These are phyloP conservation scores for Serripes groenlandicus DNA, from an alignment of 2,888 invertebrate species.

Conservation along the genomic window DNA sequence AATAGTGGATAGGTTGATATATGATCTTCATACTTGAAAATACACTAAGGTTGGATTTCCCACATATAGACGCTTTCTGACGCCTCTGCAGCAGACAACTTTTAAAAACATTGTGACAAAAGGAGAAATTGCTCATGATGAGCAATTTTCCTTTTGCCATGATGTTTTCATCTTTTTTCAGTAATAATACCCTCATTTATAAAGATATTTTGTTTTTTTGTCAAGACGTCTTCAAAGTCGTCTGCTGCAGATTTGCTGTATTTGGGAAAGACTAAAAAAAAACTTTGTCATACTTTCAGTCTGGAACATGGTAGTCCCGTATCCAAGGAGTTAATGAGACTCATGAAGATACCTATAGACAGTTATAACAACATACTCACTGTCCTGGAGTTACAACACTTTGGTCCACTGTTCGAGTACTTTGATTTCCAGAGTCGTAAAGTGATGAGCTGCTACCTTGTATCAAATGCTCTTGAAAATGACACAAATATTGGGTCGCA, in stretches of 20 bases:
- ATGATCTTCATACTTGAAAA: too few relatives aligned
- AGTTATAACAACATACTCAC: slow-evolving; percentile 97
- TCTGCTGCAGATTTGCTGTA: background rate
- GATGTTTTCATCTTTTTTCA: background rate
- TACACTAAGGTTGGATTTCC: too few relatives aligned
- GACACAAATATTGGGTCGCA: slow-evolving; percentile 95
- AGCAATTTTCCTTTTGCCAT: background rate
- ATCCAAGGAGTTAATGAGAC: slow-evolving; percentile 96
- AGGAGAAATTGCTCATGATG: background rate
- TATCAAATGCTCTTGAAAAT: slow-evolving; percentile 95
- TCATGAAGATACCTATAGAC: slow-evolving; percentile 97
- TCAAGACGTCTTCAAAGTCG: background rate
- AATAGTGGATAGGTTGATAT: too few relatives aligned
- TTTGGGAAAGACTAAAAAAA: background rate
- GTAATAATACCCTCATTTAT: background rate
- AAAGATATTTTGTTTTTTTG: background rate
- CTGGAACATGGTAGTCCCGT: slow-evolving; percentile 88
- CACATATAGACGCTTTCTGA: background rate
- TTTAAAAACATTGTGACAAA: background rate
- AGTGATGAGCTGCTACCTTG: slow-evolving; percentile 94
- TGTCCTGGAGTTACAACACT: slow-evolving; percentile 95
- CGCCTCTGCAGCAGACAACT: background rate
- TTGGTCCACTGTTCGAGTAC: slow-evolving; percentile 93
- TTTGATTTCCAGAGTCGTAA: slow-evolving; percentile 95
- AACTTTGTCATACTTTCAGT: slow-evolving; percentile 72